phyloP scores from a whole-genome alignment of 1,140 invertebrate genomes.

The Coenobita brevimanus region DNA sequence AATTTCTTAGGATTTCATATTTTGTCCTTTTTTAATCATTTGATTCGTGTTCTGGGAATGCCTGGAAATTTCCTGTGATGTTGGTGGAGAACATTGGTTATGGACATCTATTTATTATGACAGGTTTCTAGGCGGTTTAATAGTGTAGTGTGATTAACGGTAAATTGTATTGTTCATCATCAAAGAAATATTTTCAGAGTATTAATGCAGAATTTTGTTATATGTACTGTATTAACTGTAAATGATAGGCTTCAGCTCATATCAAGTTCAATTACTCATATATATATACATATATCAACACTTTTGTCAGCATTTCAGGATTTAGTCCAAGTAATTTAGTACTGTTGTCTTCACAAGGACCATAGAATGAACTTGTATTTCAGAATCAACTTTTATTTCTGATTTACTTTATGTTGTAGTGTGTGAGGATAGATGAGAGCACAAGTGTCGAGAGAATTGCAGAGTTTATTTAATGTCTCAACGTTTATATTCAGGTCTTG shows the following conservation, averaged over 20 bases:
- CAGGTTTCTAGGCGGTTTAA: slow-evolving; percentile 15
- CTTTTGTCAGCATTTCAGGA: slow-evolving; percentile 30
- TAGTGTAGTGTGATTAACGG: slow-evolving; percentile 14
- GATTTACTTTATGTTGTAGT: slow-evolving; percentile 36
- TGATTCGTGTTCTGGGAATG: slow-evolving; percentile 6
- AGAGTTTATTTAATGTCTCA: slow-evolving; percentile 16
- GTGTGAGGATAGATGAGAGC: slow-evolving; percentile 34
- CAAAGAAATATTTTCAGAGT: background rate
- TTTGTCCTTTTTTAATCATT: too few relatives aligned
- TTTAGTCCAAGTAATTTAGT: slow-evolving; percentile 57
- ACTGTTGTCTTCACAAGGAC: slow-evolving; percentile 37
- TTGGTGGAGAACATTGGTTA: slow-evolving; percentile 47
- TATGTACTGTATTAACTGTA: slow-evolving; percentile 16
- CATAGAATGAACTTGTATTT: slow-evolving; percentile 20
- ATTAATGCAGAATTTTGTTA: slow-evolving; percentile 35
- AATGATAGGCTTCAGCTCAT: slow-evolving; percentile 36
- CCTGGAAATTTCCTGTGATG: slow-evolving; percentile 16
- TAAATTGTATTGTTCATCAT: slow-evolving; percentile 10
- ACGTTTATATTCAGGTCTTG: background rate
- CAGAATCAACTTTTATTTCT: slow-evolving; percentile 2
- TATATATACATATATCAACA: slow-evolving; percentile 37
- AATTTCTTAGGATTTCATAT: too few relatives aligned
- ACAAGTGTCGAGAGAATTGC: slow-evolving; percentile 36
- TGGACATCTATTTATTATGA: slow-evolving; percentile 49
- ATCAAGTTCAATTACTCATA: slow-evolving; percentile 37